Percentiles rank a stretch among this genome's conserved stretches.
Conservation (phyloP, 2,113 vertebrate species). For the Ranitomeya variabilis region DNA sequence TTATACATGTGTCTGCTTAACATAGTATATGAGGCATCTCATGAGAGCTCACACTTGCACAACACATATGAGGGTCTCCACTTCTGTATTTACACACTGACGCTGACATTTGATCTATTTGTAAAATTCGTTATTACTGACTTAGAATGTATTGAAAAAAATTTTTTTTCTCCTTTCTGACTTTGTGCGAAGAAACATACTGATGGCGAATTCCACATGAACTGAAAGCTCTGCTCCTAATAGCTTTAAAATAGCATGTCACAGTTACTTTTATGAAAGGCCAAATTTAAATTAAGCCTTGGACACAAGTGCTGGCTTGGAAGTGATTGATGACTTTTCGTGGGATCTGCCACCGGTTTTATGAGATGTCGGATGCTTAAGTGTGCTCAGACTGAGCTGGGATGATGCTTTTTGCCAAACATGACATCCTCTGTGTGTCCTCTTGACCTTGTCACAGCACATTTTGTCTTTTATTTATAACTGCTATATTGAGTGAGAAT, state of each 20-base stretch:
- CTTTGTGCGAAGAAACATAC: constrained; percentile 17
- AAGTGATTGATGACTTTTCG: constrained; percentile 60
- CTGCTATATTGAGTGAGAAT: constrained; percentile 40
- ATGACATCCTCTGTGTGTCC: constrained; percentile 51
- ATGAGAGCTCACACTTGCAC: constrained; percentile 33
- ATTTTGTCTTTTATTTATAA: constrained; percentile 60
- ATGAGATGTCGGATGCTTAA: constrained; percentile 57
- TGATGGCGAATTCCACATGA: not conserved
- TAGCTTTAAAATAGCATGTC: constrained; percentile 51
- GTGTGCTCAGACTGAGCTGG: constrained; percentile 56
- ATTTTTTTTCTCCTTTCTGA: not conserved
- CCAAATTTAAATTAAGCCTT: constrained; percentile 60
- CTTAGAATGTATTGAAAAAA: not conserved
- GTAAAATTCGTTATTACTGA: constrained; percentile 47
- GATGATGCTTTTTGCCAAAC: constrained; percentile 49
- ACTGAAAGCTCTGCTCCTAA: constrained; percentile 49
- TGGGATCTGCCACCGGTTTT: constrained; percentile 48
- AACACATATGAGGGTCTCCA: constrained; percentile 1
- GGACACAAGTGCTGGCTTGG: constrained; percentile 49
- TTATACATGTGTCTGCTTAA: constrained; percentile 19
- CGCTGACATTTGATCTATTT: constrained; percentile 31
- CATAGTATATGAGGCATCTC: constrained; percentile 36
- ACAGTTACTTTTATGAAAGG: constrained; percentile 54
- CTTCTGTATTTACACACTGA: constrained; percentile 5
- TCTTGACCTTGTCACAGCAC: constrained; percentile 48